phyloP scores from a whole-genome alignment of 2,797 vertebrate species.

The Intellagama lesueurii region DNA sequence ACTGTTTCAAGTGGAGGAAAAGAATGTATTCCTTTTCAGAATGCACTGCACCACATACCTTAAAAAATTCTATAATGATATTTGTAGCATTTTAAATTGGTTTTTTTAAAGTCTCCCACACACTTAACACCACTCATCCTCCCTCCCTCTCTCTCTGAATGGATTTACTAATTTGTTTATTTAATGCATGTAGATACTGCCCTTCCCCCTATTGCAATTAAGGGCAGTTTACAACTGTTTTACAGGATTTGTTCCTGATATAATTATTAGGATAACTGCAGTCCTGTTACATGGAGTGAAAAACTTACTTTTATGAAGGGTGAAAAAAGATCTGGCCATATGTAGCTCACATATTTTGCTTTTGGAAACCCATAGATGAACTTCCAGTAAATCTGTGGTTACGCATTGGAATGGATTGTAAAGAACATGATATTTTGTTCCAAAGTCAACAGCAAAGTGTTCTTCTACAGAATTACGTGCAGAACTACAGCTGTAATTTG shows the following conservation, averaged over 20 bases:
- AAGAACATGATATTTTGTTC: conserved; percentile 18
- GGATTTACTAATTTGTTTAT: background rate
- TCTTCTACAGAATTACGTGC: conserved; percentile 32
- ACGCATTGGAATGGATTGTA: conserved; percentile 38
- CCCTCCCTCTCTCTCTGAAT: background rate
- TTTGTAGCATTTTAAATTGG: background rate
- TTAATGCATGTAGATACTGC: background rate
- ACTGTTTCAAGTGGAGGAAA: background rate
- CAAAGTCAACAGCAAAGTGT: conserved; percentile 25
- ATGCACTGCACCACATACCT: background rate
- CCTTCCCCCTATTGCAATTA: background rate
- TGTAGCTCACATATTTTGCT: conserved; percentile 22
- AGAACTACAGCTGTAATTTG: conserved; percentile 30
- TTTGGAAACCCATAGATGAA: conserved; percentile 36
- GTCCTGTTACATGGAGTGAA: background rate
- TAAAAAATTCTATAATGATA: background rate
- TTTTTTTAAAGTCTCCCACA: background rate
- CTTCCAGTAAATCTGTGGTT: conserved; percentile 50
- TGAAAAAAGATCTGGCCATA: background rate
- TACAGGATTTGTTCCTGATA: conserved; percentile 3
- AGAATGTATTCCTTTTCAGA: background rate
- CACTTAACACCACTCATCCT: background rate
- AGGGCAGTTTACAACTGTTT: background rate
- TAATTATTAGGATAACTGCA: background rate
- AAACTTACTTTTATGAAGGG: background rate